Evolutionary conservation across 2,113 vertebrate species (phyloP), one percentile per base, ranked within the genome.

Genomic region (Ivindomyrus marchei): DNA sequence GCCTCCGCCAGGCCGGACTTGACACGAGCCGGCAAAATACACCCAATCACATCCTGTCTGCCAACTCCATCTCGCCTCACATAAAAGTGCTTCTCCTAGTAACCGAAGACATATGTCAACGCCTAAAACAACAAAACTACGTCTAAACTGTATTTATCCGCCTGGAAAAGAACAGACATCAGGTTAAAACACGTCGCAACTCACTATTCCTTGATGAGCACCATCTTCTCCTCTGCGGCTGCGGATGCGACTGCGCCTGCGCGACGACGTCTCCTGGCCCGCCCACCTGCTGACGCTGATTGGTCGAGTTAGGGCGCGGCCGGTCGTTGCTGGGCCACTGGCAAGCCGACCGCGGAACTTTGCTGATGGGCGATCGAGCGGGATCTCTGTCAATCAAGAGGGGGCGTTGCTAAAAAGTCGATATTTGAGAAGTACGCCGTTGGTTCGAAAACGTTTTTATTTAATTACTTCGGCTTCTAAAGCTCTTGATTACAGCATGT

Each of bases 151-250:
- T 89, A 93, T 85, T 21, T 4, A 0, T 3, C 1, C 0, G 47
- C 7, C 74, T 90, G 42, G 90, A 36, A 83, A 21, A 87, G 27
- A 53, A 36, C 10, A n/a, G 10, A 36, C 89, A 93, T 93, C 8
- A 77, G 9, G 85, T 89, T 91, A 21, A 88, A 93, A 90, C 62
- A 27, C 86, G 94, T 70, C 93, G 92, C 24, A 39, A 97, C 98
- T 98, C 94, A 98, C 98, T 98, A 98, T 96, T 98, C 98, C 95
- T 98, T 98, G 95, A 97, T 96, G 93, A 97, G 95, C 97, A 98
- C 97, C 97, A 98, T 98, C 96, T 97, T 98, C 95, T 96, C 95
- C 93, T 93, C 94, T 90, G 91, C 91, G 93, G 90, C 94, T 94
- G 94, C 95, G 94, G 93, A 19, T 42, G 95, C 95, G 93, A 86